Conservation (phyloP, 2,797 vertebrate species). For the Leptodactylus fallax region DNA sequence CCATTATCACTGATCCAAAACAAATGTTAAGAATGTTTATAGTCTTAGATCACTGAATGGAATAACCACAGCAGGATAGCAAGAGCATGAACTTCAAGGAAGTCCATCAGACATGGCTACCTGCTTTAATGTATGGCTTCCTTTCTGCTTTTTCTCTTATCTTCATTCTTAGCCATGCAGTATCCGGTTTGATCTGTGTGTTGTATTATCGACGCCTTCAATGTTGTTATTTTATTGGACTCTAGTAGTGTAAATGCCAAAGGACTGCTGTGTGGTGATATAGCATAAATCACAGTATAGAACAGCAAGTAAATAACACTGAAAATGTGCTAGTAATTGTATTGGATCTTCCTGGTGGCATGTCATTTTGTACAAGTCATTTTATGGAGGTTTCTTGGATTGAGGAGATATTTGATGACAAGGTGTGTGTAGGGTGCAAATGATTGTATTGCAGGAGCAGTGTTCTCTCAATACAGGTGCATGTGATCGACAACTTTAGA, state of each 20-base stretch:
- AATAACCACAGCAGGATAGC: constrained; percentile 1
- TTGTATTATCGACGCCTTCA: background rate
- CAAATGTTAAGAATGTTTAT: constrained; percentile 68
- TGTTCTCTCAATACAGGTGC: constrained; percentile 11
- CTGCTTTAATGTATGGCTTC: background rate
- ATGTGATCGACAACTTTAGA: background rate
- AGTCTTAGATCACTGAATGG: constrained; percentile 64
- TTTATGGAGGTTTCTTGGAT: background rate
- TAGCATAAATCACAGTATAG: constrained; percentile 4
- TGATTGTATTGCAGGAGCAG: background rate
- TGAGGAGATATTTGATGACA: constrained; percentile 9
- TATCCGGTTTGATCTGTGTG: constrained; percentile 2
- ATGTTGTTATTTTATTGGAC: background rate
- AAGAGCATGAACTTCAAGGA: constrained; percentile 11
- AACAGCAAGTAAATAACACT: constrained; percentile 1
- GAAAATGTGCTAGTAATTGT: background rate
- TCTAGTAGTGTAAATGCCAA: constrained; percentile 3
- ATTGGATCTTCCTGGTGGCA: background rate
- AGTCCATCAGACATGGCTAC: background rate
- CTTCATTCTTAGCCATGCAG: constrained; percentile 1
- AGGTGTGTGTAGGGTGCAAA: background rate
- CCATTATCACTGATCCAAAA: constrained; percentile 67
- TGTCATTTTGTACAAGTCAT: background rate
- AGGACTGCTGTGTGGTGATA: background rate
- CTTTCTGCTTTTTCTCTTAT: constrained; percentile 5